These are phyloP conservation scores for Hucho hucho DNA, from an alignment of 2,113 vertebrate species.

Conservation along the genomic window DNA sequence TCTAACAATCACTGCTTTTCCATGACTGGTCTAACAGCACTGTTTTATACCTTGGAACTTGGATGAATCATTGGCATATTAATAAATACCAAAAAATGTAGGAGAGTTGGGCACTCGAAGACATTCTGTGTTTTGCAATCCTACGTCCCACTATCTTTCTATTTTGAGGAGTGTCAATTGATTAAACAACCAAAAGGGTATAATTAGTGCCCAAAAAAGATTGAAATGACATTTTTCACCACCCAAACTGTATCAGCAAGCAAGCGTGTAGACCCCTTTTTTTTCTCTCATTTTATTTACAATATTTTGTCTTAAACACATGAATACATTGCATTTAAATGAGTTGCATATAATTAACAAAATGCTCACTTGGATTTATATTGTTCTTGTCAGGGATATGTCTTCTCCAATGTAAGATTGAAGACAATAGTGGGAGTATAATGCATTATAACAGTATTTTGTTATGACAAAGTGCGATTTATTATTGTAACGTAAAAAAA, in stretches of 20 bases:
- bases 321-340: constrained; percentile 60
- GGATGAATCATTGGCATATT: constrained; percentile 4
- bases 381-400: constrained; percentile 46
- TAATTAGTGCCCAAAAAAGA: constrained; percentile 9
- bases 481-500: constrained; percentile 67
- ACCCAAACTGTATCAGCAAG: constrained; percentile 49
- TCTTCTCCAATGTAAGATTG: constrained; percentile 52
- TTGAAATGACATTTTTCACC: constrained; percentile 16
- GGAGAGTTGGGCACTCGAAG: not conserved
- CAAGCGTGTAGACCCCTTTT: constrained; percentile 55
- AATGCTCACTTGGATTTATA: constrained; percentile 57
- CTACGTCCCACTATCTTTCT: constrained; percentile 3
- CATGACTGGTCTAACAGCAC: not conserved
- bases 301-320: constrained; percentile 66
- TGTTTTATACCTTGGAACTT: not conserved
- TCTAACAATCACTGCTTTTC: constrained; percentile 4
- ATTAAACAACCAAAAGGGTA: constrained; percentile 4
- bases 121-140: not conserved
- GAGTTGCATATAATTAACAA: constrained; percentile 67
- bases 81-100: constrained; percentile 29
- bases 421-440: constrained; percentile 59
- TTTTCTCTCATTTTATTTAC: constrained; percentile 70
- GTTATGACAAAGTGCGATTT: constrained; percentile 79
- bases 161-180: constrained; percentile 6
- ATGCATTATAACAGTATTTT: constrained; percentile 66